These are phyloP conservation scores for Drosophila busckii DNA, from an alignment of 1,140 invertebrate genomes.

Conservation along the genomic window DNA sequence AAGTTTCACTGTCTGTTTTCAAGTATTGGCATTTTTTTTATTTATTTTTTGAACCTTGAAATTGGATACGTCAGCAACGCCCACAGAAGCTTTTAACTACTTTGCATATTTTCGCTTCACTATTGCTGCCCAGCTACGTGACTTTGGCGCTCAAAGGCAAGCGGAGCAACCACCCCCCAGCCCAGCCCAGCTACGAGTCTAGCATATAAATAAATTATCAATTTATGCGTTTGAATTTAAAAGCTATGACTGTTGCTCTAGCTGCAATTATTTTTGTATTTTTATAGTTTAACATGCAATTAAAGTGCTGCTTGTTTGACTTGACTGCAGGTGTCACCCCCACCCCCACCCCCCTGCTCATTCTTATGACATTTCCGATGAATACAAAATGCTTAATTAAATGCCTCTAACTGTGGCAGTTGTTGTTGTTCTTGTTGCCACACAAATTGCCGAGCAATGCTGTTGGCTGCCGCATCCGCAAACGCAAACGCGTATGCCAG, in stretches of 20 bases:
- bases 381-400: slow-evolving; percentile 77
- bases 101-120: slow-evolving; percentile 75
- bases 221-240: slow-evolving; percentile 41
- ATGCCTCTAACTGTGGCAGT: slow-evolving; percentile 39
- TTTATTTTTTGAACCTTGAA: slow-evolving; percentile 58
- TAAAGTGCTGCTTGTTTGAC: too few species aligned
- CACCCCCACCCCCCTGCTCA: too few species aligned
- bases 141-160: slow-evolving; percentile 34
- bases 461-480: background rate
- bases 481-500: slow-evolving; percentile 8
- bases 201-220: slow-evolving; percentile 44
- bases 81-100: slow-evolving; percentile 37
- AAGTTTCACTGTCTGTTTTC: slow-evolving; percentile 62
- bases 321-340: too few species aligned
- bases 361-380: slow-evolving; percentile 77
- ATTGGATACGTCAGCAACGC: slow-evolving; percentile 48
- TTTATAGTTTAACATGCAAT: too few species aligned
- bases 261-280: too few species aligned
- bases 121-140: slow-evolving; percentile 63
- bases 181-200: background rate
- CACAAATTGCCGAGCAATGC: slow-evolving; percentile 51
- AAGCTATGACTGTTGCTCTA: too few species aligned
- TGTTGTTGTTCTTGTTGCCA: slow-evolving; percentile 17
- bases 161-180: background rate
- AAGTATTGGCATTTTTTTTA: slow-evolving; percentile 38